A percentile compares a stretch with the other conserved stretches of the same genome.
Conservation (phyloP, 2,113 vertebrate genomes). For the Eclectus roratus region DNA sequence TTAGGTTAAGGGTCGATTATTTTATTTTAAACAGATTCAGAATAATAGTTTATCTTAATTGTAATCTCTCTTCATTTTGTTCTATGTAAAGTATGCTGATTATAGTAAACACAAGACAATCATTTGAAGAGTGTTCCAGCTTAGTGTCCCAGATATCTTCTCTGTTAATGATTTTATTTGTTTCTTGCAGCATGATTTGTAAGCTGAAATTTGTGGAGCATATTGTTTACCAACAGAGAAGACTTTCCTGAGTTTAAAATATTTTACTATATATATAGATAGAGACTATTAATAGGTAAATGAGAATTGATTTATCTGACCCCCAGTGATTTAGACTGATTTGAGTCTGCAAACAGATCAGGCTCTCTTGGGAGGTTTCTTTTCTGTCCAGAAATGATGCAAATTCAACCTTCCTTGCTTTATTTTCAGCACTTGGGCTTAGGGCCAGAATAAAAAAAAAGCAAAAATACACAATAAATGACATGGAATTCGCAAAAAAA, state of each 20-base stretch:
- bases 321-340: neutral
- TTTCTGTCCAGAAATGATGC: neutral
- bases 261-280: constrained; percentile 6
- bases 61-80: neutral
- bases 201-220: neutral
- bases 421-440: neutral
- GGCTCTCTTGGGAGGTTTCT: neutral
- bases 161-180: neutral
- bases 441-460: neutral
- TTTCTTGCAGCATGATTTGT: constrained; percentile 8
- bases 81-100: neutral
- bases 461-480: neutral
- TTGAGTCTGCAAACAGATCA: neutral
- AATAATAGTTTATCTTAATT: neutral
- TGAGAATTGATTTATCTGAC: neutral
- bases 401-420: neutral
- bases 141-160: neutral
- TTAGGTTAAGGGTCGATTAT: neutral
- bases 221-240: constrained; percentile 7
- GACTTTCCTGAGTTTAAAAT: constrained; percentile 16
- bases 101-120: neutral
- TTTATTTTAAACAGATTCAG: neutral
- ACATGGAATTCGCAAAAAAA: neutral
- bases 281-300: neutral
- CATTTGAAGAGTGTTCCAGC: neutral